phyloP scores from a whole-genome alignment of 2,113 vertebrate species.

The Rhea americana region DNA sequence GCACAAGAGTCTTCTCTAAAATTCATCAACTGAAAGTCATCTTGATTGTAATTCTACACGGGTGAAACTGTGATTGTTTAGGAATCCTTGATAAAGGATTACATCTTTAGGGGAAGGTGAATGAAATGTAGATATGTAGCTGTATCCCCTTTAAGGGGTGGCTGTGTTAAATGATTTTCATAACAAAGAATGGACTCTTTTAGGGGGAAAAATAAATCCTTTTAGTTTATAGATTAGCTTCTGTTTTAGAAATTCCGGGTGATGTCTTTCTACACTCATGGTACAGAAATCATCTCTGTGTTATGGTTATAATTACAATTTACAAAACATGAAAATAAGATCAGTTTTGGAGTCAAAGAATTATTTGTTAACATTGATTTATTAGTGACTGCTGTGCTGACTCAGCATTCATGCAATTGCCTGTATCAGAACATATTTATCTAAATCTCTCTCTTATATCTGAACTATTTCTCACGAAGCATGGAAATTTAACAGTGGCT shows the following conservation, averaged over 20 bases:
- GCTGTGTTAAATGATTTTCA: not conserved
- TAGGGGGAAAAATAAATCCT: not conserved
- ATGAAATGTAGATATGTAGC: not conserved
- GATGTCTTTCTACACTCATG: not conserved
- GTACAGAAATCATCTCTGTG: not conserved
- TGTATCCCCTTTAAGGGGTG: not conserved
- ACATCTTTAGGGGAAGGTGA: not conserved
- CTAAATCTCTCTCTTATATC: not conserved
- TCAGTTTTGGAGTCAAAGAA: not conserved
- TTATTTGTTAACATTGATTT: not conserved
- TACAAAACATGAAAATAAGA: not conserved
- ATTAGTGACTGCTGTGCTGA: not conserved
- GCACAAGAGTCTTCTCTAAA: too few species aligned
- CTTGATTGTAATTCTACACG: not conserved
- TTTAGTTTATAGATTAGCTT: not conserved
- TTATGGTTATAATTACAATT: not conserved
- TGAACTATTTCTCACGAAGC: not conserved
- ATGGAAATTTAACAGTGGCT: not conserved
- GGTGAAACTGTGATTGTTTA: not conserved
- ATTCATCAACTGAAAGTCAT: not conserved
- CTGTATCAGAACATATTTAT: not conserved
- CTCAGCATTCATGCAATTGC: not conserved
- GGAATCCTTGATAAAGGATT: not conserved
- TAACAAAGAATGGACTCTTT: not conserved
- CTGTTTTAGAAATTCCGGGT: not conserved